Evolutionary conservation across 2,113 vertebrate species (phyloP).

Genomic region (Piprites chloris): DNA sequence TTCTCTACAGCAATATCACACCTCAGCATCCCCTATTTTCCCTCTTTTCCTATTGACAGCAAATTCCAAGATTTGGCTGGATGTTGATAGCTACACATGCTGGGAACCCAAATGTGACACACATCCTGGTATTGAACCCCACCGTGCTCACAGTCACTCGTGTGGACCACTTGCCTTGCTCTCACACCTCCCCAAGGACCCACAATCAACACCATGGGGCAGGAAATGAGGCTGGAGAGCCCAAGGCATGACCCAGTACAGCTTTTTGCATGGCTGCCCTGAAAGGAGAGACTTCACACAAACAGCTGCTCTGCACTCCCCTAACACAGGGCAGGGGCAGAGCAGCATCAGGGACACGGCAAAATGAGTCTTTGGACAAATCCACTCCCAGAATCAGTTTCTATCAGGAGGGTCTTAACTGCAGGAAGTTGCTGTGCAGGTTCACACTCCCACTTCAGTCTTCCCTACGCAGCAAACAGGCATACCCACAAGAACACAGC

Average conservation of each 20-base stretch:
- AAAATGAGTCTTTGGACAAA: neutral
- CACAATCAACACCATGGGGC: neutral
- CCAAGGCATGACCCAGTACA: fast-evolving
- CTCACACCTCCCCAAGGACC: neutral
- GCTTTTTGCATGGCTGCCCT: neutral
- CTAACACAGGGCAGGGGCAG: fast-evolving
- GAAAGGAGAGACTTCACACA: neutral
- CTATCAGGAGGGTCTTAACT: neutral
- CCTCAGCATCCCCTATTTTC: neutral
- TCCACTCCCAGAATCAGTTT: neutral
- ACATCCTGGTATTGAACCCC: neutral
- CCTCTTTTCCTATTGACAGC: neutral
- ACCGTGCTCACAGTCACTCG: fast-evolving
- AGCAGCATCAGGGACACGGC: fast-evolving
- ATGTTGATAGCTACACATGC: fast-evolving
- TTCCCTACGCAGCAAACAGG: neutral
- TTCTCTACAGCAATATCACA: neutral
- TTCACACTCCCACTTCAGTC: fast-evolving
- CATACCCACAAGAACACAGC: neutral
- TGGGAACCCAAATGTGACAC: fast-evolving
- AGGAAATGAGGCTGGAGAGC: neutral
- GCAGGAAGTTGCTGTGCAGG: neutral
- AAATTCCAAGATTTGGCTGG: neutral
- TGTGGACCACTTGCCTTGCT: neutral
- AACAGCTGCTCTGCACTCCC: neutral